phyloP scores from a whole-genome alignment of 53 echinoderm and acorn worm genomes.

The Actinopyga echinites region DNA sequence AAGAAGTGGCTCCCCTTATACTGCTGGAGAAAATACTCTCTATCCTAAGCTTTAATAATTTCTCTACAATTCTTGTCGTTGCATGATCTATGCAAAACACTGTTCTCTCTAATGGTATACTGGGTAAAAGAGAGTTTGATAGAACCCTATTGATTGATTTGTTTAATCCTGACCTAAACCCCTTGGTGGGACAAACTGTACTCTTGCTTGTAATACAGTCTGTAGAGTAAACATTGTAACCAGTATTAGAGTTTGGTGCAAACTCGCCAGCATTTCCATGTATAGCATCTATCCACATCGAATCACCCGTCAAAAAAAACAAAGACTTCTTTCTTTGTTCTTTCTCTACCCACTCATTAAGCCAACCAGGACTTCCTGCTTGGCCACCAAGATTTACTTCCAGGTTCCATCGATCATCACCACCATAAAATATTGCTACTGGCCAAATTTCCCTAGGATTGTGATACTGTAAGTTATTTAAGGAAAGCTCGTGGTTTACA shows the following conservation, averaged over 20 bases:
- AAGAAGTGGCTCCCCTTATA: background rate
- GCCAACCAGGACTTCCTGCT: slow-evolving; percentile 3
- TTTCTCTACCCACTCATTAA: background rate
- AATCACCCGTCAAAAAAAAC: slow-evolving; percentile 13
- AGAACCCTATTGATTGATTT: background rate
- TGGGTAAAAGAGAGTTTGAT: slow-evolving; percentile 8
- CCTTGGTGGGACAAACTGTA: background rate
- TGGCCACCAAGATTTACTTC: slow-evolving; percentile 1
- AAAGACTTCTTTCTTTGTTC: background rate
- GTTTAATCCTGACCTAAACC: background rate
- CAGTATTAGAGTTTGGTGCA: background rate
- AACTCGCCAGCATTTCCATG: slow-evolving; percentile 24
- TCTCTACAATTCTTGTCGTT: slow-evolving; percentile 29
- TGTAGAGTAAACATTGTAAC: slow-evolving; percentile 1
- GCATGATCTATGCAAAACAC: slow-evolving; percentile 52
- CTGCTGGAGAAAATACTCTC: background rate
- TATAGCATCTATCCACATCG: slow-evolving; percentile 38
- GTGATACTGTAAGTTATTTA: no score
- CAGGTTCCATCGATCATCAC: background rate
- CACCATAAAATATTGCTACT: no score
- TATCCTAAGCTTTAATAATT: slow-evolving; percentile 12
- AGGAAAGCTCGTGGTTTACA: no score
- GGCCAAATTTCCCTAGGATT: no score
- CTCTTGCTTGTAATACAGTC: background rate
- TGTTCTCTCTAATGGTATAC: background rate